Percentiles rank a stretch among this genome's conserved stretches.
phyloP scores from a whole-genome alignment of 2,797 vertebrate genomes.

The Calcarius lapponicus region DNA sequence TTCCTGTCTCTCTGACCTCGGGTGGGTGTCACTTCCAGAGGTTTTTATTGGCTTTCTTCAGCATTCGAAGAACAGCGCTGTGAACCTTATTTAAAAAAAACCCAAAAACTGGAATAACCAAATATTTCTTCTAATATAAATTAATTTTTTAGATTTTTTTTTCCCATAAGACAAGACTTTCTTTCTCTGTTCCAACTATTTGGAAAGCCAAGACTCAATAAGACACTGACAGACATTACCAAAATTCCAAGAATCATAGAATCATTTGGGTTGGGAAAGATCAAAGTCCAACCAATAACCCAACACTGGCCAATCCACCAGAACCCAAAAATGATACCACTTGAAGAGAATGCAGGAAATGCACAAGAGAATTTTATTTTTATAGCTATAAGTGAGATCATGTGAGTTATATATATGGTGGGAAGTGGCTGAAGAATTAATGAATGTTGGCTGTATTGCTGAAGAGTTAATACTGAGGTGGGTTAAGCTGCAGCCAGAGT shows the following conservation, averaged over 20 bases:
- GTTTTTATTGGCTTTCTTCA: not conserved
- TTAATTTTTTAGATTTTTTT: not conserved
- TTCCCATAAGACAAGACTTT: not conserved
- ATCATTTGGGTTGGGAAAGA: not conserved
- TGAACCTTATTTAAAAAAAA: not conserved
- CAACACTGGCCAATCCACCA: not conserved
- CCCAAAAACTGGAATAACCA: not conserved
- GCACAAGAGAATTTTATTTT: not conserved
- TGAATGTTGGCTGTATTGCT: not conserved
- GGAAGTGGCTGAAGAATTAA: not conserved
- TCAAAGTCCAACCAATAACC: not conserved
- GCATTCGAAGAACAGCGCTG: not conserved
- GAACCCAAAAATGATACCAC: not conserved
- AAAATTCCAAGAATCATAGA: not conserved
- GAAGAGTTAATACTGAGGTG: not conserved
- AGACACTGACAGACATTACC: not conserved
- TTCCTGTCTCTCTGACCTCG: not conserved
- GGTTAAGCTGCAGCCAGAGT: not conserved
- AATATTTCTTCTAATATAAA: not conserved
- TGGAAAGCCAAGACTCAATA: not conserved
- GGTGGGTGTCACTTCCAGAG: not conserved
- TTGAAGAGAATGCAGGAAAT: not conserved
- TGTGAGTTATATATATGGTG: not conserved
- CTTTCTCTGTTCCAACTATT: not conserved
- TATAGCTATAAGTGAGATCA: not conserved